Evolutionary conservation across 2,113 vertebrate species (phyloP).

Genomic region (Crocuta crocuta): DNA sequence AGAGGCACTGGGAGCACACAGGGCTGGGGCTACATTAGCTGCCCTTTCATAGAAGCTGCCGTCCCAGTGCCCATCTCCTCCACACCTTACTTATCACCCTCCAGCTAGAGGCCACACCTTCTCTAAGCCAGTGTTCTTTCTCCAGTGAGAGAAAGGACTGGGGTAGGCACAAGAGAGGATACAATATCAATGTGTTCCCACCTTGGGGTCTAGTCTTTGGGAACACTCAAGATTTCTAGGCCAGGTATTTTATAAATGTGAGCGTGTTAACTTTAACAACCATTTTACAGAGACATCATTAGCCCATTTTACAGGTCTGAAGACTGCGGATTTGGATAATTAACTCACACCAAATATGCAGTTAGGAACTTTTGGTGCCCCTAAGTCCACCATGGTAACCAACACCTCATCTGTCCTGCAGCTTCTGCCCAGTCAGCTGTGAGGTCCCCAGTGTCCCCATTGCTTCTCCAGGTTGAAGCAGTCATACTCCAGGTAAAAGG

Average conservation of each 20-base stretch:
- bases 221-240: neutral
- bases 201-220: neutral
- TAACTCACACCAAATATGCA: too few relatives aligned
- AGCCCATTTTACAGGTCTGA: neutral
- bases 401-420: neutral
- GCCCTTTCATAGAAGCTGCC: neutral
- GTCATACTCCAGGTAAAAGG: neutral
- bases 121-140: constrained; percentile 3
- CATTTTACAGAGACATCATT: neutral
- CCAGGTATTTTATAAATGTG: neutral
- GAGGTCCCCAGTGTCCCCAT: neutral
- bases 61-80: too few relatives aligned
- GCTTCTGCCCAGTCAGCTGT: neutral
- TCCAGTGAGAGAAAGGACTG: neutral
- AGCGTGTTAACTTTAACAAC: too few relatives aligned
- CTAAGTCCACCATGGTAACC: neutral
- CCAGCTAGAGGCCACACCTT: neutral
- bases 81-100: neutral
- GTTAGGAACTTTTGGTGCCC: neutral
- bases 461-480: neutral
- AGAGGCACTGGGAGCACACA: neutral
- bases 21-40: neutral
- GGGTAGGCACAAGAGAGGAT: neutral
- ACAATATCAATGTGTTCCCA: neutral
- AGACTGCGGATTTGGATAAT: neutral